These are phyloP conservation scores for Dissostichus mawsoni DNA, from an alignment of 2,113 vertebrate genomes.

Conservation along the genomic window DNA sequence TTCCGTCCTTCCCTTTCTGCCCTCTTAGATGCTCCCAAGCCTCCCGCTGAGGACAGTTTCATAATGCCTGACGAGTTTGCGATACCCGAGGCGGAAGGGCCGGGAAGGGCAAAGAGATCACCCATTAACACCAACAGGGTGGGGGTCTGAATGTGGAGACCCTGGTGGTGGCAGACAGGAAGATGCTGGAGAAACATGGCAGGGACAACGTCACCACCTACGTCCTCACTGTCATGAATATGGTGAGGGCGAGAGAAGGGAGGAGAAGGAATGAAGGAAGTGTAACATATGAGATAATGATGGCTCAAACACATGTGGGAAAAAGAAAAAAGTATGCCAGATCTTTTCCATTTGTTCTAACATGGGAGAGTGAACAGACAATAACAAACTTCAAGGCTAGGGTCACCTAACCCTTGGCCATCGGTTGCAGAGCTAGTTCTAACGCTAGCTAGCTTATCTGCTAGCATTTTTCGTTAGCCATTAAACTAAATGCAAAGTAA, in stretches of 20 bases:
- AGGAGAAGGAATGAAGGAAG: conserved; percentile 1
- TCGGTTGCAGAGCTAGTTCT: background rate
- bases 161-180: conserved; percentile 96
- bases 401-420: background rate
- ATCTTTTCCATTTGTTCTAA: background rate
- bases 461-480: background rate
- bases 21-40: conserved; percentile 88
- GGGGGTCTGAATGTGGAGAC: conserved; percentile 93
- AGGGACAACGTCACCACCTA: conserved; percentile 95
- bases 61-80: conserved; percentile 89
- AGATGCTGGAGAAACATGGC: conserved; percentile 97
- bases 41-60: conserved; percentile 86
- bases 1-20: conserved; percentile 35
- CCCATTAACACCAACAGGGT: conserved; percentile 88
- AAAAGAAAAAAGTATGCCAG: background rate
- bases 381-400: background rate
- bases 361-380: background rate
- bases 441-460: background rate
- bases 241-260: conserved; percentile 84
- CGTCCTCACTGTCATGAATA: conserved; percentile 98
- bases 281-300: background rate
- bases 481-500: too few species aligned
- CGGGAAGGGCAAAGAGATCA: conserved; percentile 88
- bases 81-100: conserved; percentile 50
- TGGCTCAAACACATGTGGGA: background rate